Evolutionary conservation across 2,113 vertebrate species (phyloP), one percentile per base, ranked within the genome.

Genomic region (Madoqua kirkii): DNA sequence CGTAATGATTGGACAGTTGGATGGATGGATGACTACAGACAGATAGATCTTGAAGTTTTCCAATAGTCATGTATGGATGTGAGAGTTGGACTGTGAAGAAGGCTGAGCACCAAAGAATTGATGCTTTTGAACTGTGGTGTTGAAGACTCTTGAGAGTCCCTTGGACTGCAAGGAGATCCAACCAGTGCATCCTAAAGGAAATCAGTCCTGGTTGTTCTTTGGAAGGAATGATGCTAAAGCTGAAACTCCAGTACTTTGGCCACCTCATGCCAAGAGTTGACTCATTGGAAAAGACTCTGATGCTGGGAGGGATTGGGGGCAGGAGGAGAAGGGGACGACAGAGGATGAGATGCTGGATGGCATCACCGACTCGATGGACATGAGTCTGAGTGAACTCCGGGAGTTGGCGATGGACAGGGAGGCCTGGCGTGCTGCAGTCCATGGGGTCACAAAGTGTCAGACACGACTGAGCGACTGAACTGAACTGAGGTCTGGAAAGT

Each of bases 151-250:
- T 36, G 33, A 67, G 64, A 67, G 33, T 21, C 33, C 16, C 64
- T 36, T 0, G 33, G 1, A 5, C 64, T 67, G 64, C 9, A 36
- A 36, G 17, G 17, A 67, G 64, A 67, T 36, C 64, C 33, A 21
- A 21, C 8, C 33, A 21, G 33, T 67, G 16, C 4, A 11, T 67
- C 0, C 17, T 36, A 0, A 36, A 36, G 17, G 33, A 36, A 0
- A 36, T 21, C n/a, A 36, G 64, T 0, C 4, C 64, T 36, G 17
- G 0, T 0, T 19, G 0, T n/a, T 19, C 33, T 1, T 21, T 67
- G 33, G 17, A 36, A 67, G 17, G 64, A 36, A 1, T 67, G 64
- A 67, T 11, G 33, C 2, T 67, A 1, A 67, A 36, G 64, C 33
- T 21, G 4, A 67, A 67, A 21, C 33, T 67, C 33, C 33, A 67